Evolutionary conservation across 2,888 invertebrate species (phyloP), one percentile per base, ranked within the genome.

Genomic region (Amphipyra berbera): DNA sequence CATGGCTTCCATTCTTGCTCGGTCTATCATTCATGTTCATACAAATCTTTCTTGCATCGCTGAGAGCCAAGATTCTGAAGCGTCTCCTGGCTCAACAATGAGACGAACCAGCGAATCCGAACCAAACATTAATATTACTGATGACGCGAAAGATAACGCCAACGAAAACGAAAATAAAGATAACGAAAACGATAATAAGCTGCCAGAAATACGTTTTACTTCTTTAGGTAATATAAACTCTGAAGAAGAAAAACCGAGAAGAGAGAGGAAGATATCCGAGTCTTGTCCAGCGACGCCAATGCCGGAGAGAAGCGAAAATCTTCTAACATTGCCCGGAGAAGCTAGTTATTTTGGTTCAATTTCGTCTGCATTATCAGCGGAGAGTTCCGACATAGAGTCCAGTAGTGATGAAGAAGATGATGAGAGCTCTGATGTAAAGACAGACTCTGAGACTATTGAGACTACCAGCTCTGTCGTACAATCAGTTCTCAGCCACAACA

Each of bases 1-100:
- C 0, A 96, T 97, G 95, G 96, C 96, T 0, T 96, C 96, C 12
- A 92, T 96, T 48, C 88, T 97, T 14, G 96, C 97, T 8, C 93
- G 96, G 66, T 96, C 96, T 2, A 95, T 97, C 1, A 95, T 96
- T 74, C 95, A 95, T 59, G 96, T 95, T 5, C 95, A 95, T 45
- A 95, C 95, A 5, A 95, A 95, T 81, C 89, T 96, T 13, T 95
- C 95, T 66, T 95, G 95, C 76, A 96, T 96, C 45, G 92, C 95
- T 6, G 96, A 96, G 81, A 91, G 91, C 2, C 95, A 95, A 76
- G 95, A 95, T 80, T 93, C 94, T 0, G 94, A 94, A 63, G 86
- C 89, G 52, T 95, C 95, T 6, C 90, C 94, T 0, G 82, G 86
- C 27, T 92, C 93, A 0, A 93, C 93, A 0, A 68, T 92, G 74